A percentile compares a stretch with the other conserved stretches of the same genome.
Conservation (phyloP, 2,888 invertebrate species). For the Hylaea fasciaria region DNA sequence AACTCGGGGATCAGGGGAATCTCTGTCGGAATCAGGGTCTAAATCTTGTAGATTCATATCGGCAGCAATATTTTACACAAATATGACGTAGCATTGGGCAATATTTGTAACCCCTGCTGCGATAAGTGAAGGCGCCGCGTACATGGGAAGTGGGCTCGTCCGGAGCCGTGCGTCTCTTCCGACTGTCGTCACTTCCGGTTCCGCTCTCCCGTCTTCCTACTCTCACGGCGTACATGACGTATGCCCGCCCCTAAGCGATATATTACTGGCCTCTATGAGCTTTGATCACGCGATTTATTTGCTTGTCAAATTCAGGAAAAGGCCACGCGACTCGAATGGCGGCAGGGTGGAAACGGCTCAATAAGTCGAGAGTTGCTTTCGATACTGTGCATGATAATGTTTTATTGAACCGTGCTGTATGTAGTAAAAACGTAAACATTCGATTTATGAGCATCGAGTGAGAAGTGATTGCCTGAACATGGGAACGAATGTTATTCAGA, state of each 20-base stretch:
- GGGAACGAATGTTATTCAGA: too few species aligned
- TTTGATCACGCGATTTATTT: constrained; percentile 81
- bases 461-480: not conserved
- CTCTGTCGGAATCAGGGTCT: not conserved
- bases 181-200: constrained; percentile 77
- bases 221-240: constrained; percentile 42
- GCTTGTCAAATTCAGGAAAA: constrained; percentile 82
- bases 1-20: too few species aligned
- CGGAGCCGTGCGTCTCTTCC: constrained; percentile 79
- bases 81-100: constrained; percentile 53
- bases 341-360: constrained; percentile 52
- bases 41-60: constrained; percentile 6
- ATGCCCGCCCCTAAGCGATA: constrained; percentile 65
- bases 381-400: constrained; percentile 21
- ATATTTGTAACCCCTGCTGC: constrained; percentile 71
- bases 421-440: not conserved
- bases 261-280: constrained; percentile 69
- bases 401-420: not conserved
- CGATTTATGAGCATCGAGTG: not conserved
- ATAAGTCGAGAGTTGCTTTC: constrained; percentile 49
- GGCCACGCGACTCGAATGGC: constrained; percentile 71
- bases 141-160: constrained; percentile 76
- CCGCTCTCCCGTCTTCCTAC: constrained; percentile 68
- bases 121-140: constrained; percentile 80
- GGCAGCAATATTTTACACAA: constrained; percentile 34